Base-by-base conservation (phyloP, 2,113 vertebrate genomes). In the Macquaria ambigua region DNA sequence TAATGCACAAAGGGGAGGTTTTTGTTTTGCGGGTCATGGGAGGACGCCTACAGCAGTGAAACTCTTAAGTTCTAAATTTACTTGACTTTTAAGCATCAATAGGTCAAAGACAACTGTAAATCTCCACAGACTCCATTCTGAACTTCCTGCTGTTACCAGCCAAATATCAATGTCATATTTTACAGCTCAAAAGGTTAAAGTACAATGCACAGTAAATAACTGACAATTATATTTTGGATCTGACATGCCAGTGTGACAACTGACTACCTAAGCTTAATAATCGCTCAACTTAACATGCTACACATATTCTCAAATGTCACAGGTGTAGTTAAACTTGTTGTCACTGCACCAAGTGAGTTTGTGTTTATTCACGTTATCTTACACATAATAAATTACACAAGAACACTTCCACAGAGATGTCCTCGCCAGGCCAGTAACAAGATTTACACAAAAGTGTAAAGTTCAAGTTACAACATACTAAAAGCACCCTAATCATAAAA, bases 11-110 rank as follows among this genome's bases (percentile, higher is more conserved):
- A 82, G 74, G 52, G 77, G 64, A 63, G 78, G 70, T 66, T 67
- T 77, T 69, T 63, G 58, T 86, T 74, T 69, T 34, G 34, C 82
- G 82, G 89, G 88, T 90, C 81, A 85, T 88, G 85, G 89, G 87
- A 93, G 92, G 28, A 91, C 82, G 52, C 77, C 15, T 37, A 77
- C 61, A 77, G 79, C 0, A 1, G 21, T 12, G 59, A 63, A 72
- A 58, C 56, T 63, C 80, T 72, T 21, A 34, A 66, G 15, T 39
- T 73, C 87, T 86, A 90, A 85, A 89, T 90, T 74, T 89, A 90
- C 89, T 64, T 58, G 61, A 82, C 53, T 83, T 82, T 78, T 70
- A 76, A 55, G n/a, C 43, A 84, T 74, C 66, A 39, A 10, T 9
- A 56, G 69, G 73, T 67, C 70, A 86, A 64, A 81, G 64, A 70